Conservation (phyloP, 1,140 invertebrate species). For the Proales similis region DNA sequence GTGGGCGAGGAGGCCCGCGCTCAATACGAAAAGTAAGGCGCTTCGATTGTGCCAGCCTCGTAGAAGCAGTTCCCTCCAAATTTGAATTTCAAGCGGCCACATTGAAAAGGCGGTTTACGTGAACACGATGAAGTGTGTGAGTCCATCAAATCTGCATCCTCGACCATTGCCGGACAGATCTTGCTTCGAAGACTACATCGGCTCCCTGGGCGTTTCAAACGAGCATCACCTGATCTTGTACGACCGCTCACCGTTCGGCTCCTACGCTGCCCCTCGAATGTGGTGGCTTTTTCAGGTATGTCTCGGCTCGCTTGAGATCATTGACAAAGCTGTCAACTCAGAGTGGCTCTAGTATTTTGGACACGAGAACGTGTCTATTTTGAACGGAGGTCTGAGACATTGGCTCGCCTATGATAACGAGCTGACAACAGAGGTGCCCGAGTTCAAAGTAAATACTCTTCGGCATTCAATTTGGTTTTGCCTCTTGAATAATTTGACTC, state of each 20-base stretch:
- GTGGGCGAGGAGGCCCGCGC: background rate
- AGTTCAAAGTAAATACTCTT: too few relatives aligned
- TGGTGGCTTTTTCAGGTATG: slow-evolving; percentile 43
- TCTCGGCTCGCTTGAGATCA: background rate
- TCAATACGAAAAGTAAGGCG: slow-evolving; percentile 20
- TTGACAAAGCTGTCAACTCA: background rate
- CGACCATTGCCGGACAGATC: slow-evolving; percentile 41
- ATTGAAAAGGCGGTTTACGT: slow-evolving; percentile 42
- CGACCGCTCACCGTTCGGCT: slow-evolving; percentile 39
- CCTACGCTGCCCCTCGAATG: slow-evolving; percentile 40
- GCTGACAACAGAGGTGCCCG: background rate
- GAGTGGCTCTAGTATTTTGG: slow-evolving; percentile 40
- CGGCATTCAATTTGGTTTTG: too few relatives aligned
- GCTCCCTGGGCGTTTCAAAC: slow-evolving; percentile 39
- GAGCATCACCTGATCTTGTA: slow-evolving; percentile 41
- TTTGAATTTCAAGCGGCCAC: slow-evolving; percentile 40
- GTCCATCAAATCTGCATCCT: slow-evolving; percentile 39
- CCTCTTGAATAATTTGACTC: too few relatives aligned
- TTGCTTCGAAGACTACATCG: slow-evolving; percentile 40
- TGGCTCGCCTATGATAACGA: slow-evolving; percentile 38
- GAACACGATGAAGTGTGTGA: slow-evolving; percentile 40
- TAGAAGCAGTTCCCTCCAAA: too few relatives aligned
- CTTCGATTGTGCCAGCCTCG: too few relatives aligned
- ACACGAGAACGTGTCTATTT: slow-evolving; percentile 40
- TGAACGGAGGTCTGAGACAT: slow-evolving; percentile 42